Evolutionary conservation across 2,797 vertebrate genomes (phyloP).

Genomic region (Ambastaia sidthimunki): DNA sequence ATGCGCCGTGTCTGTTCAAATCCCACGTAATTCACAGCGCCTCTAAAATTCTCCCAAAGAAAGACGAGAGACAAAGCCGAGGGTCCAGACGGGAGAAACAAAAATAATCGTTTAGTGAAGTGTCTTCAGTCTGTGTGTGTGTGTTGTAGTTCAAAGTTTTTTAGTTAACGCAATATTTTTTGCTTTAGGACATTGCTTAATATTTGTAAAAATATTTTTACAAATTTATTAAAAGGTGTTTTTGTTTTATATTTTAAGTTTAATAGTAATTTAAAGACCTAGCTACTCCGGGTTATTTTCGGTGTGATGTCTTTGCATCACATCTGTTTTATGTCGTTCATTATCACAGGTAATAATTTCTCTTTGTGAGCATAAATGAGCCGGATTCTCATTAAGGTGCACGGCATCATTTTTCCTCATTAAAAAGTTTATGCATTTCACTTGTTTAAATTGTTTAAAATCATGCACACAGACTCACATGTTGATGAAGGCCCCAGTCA

Average conservation of each 20-base stretch:
- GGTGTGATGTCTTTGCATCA: neutral
- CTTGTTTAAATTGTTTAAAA: neutral
- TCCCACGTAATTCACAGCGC: constrained; percentile 57
- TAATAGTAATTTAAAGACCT: neutral
- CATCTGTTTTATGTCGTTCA: neutral
- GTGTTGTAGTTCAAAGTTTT: constrained; percentile 34
- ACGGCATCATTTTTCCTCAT: neutral
- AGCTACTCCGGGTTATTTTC: neutral
- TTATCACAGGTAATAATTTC: neutral
- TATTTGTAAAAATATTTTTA: neutral
- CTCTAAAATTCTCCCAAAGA: constrained; percentile 52
- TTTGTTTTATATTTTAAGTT: neutral
- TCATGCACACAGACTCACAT: too few relatives aligned
- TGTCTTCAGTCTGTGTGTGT: constrained; percentile 22
- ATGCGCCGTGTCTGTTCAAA: constrained; percentile 64
- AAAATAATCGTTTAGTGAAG: constrained; percentile 50
- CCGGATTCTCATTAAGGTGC: neutral
- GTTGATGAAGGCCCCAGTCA: too few relatives aligned
- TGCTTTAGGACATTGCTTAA: neutral
- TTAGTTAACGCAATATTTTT: neutral
- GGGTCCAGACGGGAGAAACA: constrained; percentile 38
- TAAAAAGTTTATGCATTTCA: neutral
- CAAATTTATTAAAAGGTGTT: neutral
- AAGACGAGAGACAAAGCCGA: constrained; percentile 44
- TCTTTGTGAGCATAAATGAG: neutral